A percentile compares a stretch with the other conserved stretches of the same genome.
phyloP scores from a whole-genome alignment of 1,140 invertebrate genomes.

The Lordiphosa collinella region DNA sequence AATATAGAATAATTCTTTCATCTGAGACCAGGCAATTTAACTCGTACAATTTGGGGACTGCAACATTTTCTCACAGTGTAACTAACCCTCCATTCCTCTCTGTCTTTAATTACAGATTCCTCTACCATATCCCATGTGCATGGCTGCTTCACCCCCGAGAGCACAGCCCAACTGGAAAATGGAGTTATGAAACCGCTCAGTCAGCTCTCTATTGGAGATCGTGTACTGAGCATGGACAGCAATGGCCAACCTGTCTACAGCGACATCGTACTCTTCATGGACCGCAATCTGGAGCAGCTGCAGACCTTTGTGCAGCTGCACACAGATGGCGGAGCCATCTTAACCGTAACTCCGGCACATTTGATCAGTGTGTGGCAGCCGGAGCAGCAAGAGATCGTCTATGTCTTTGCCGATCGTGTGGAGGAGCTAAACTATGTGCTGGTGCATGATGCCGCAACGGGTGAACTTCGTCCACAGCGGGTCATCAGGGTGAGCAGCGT shows the following conservation, averaged over 20 bases:
- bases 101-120: constrained; percentile 88
- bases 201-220: constrained; percentile 88
- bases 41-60: no score
- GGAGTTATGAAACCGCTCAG: constrained; percentile 84
- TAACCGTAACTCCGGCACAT: constrained; percentile 93
- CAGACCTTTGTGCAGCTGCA: constrained; percentile 87
- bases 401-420: constrained; percentile 83
- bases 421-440: constrained; percentile 81
- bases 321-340: constrained; percentile 84
- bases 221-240: constrained; percentile 87
- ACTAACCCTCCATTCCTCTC: neutral
- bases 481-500: constrained; percentile 83
- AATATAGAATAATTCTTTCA: no score
- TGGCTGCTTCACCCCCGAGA: constrained; percentile 89
- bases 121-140: constrained; percentile 89
- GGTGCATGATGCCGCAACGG: constrained; percentile 78
- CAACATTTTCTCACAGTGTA: neutral
- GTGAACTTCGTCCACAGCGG: constrained; percentile 82
- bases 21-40: no score
- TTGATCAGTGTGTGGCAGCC: constrained; percentile 82
- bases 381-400: constrained; percentile 70
- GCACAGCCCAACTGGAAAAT: constrained; percentile 82
- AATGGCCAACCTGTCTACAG: constrained; percentile 87
- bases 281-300: constrained; percentile 85
- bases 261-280: constrained; percentile 94